Evolutionary conservation across 1,140 invertebrate genomes (phyloP), one percentile per base, ranked within the genome.

Genomic region (Magallana angulata): DNA sequence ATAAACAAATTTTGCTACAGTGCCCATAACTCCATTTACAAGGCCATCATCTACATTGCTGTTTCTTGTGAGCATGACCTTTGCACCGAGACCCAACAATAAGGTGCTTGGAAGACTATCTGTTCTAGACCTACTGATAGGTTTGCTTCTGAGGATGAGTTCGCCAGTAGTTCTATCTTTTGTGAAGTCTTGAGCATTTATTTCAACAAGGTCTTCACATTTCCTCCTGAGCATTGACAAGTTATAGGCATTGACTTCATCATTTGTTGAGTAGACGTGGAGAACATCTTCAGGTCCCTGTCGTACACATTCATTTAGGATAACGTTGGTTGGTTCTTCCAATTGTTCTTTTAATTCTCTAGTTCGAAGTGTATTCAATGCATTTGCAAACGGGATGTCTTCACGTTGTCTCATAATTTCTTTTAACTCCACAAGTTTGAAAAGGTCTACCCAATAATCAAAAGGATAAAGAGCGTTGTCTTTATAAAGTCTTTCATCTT

Each of bases 151-250:
- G 5, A 82, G 36, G 2, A 60, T 86, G 8, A 86, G 14, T 36
- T 86, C 58, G 7, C 85, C 85, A 81, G 36, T 59, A 59, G 68
- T 60, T 81, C 59, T 81, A 48, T 81, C 57, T 60, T 81, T 86
- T n/a, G 14, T 7, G 18, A 59, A 86, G 30, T 86, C 76, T 59
- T 81, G 48, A 48, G 85, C 68, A 12, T 36, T 11, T 48, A 82
- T 82, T n/a, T 82, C 81, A 56, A 82, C 36, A 8, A 82, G 16
- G 7, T 82, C 81, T 6, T 36, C 36, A 16, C 56, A 57, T 48
- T 56, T 16, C 11, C 64, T 24, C 8, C 62, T 24, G 7, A 85
- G 36, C 84, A 85, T 85, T 14, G n/a, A 24, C 7, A 56, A n/a
- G 30, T 85, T 85, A 30, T 85, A 48, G 7, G 4, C 36, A 56